These are phyloP conservation scores for Epinephelus fuscoguttatus DNA, from an alignment of 2,113 vertebrate genomes.

Conservation along the genomic window DNA sequence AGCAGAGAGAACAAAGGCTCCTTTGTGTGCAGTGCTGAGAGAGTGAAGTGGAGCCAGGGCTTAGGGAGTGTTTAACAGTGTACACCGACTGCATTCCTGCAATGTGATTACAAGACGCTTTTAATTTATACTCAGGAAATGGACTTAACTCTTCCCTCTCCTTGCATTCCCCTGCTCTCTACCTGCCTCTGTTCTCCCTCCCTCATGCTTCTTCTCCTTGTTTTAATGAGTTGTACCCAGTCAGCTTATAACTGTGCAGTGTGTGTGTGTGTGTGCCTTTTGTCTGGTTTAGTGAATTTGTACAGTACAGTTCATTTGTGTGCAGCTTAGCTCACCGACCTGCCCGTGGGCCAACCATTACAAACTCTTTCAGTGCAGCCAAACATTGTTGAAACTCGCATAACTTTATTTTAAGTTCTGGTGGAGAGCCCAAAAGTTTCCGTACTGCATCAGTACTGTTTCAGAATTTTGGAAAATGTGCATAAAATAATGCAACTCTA, in stretches of 20 bases:
- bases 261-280: slow-evolving; percentile 2
- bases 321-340: neutral
- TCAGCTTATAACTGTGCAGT: slow-evolving; percentile 21
- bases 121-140: slow-evolving; percentile 88
- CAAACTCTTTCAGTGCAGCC: neutral
- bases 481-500: neutral
- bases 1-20: slow-evolving; percentile 86
- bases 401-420: slow-evolving; percentile 5
- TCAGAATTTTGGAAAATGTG: neutral
- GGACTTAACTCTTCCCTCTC: slow-evolving; percentile 84
- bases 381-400: slow-evolving; percentile 8
- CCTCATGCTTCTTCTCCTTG: neutral
- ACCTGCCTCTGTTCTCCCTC: slow-evolving; percentile 55
- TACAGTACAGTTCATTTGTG: neutral
- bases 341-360: neutral
- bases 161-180: slow-evolving; percentile 52
- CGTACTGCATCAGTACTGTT: neutral
- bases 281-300: slow-evolving; percentile 8
- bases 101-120: slow-evolving; percentile 87
- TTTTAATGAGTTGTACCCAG: slow-evolving; percentile 43
- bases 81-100: slow-evolving; percentile 88
- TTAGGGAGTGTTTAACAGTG: slow-evolving; percentile 88
- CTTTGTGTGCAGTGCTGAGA: slow-evolving; percentile 87
- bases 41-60: slow-evolving; percentile 85
- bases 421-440: neutral